Evolutionary conservation across 2,113 vertebrate species (phyloP).

Genomic region (Pelobates fuscus): DNA sequence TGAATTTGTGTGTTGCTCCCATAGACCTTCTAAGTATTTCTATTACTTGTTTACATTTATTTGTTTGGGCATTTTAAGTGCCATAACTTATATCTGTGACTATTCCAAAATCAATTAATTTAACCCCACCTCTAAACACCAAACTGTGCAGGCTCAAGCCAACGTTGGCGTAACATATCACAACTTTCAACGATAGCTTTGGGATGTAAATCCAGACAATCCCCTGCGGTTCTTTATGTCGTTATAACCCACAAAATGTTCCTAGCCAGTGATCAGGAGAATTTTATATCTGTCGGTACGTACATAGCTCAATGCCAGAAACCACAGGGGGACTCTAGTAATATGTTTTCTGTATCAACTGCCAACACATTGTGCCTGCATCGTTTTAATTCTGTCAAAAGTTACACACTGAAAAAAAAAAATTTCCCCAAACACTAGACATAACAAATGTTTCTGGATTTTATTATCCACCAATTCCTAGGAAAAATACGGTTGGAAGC

Average conservation of each 20-base stretch:
- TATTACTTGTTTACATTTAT: too few species aligned
- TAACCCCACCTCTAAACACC: too few species aligned
- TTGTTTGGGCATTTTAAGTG: too few species aligned
- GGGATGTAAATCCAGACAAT: slow-evolving; percentile 12
- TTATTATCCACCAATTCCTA: slow-evolving; percentile 14
- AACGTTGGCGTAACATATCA: too few species aligned
- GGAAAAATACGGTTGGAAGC: slow-evolving; percentile 17
- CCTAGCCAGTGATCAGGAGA: slow-evolving; percentile 6
- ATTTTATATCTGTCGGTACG: not conserved
- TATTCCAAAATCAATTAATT: too few species aligned
- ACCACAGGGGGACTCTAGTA: slow-evolving; percentile 28
- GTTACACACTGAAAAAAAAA: slow-evolving; percentile 10
- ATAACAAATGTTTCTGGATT: slow-evolving; percentile 33
- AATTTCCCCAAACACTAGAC: slow-evolving; percentile 3
- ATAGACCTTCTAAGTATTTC: too few species aligned
- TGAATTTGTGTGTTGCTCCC: too few species aligned
- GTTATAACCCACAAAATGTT: slow-evolving; percentile 12
- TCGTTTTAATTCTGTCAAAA: slow-evolving; percentile 12
- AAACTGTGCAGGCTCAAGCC: too few species aligned
- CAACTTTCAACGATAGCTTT: too few species aligned
- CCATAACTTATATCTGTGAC: too few species aligned
- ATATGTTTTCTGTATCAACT: slow-evolving; percentile 22
- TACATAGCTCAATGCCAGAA: slow-evolving; percentile 19
- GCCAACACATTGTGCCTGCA: slow-evolving; percentile 25
- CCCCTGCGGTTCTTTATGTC: slow-evolving; percentile 19